Evolutionary conservation across 64 coral and sea anemone species (phyloP), one percentile per base, ranked within the genome.

Genomic region (Actinia equina): DNA sequence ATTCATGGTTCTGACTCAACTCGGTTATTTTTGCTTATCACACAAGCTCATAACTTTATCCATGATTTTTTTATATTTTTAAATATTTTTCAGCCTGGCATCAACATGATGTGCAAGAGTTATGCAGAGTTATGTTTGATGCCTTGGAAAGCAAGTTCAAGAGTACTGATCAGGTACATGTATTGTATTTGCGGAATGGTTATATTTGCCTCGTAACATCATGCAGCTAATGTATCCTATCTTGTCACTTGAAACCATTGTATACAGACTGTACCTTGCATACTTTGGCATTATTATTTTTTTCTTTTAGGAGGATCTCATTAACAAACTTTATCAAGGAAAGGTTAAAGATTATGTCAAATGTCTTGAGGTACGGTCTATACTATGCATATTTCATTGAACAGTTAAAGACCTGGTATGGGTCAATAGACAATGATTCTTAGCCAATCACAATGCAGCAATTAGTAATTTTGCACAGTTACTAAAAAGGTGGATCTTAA

Each of bases 41-140:
- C 10, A 74, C 1, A 37, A 9, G 9, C 9, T 71, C 8, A 13
- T 42, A 74, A 74, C 42, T 5, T 74, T 65, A 23, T 65, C 7
- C n/a, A 65, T 65, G 30, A 37, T 2, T n/a, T n/a, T 22, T n/a
- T n/a, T n/a, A 56, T 56, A 7, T 57, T 57, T 57, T 16, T 14
- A 55, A 7, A 7, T 5, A 37, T 27, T 25, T 93, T 80, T 74
- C 85, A 98, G 96, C 96, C 7, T 99, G 96, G 96, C 96, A 99
- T 25, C 96, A 99, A 56, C 96, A 99, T 93, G 96, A 99, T 86
- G 96, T 99, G 7, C 96, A 99, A 41, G 96, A 99, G 51, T 76
- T 99, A 10, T 99, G 97, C 71, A 56, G 97, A 86, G 97, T 99
- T 23, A 99, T 99, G 97, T 95, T 99, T 83, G 97, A 99, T 93